Base-by-base conservation (phyloP, 1,140 invertebrate species). In the Anadara kagoshimensis region DNA sequence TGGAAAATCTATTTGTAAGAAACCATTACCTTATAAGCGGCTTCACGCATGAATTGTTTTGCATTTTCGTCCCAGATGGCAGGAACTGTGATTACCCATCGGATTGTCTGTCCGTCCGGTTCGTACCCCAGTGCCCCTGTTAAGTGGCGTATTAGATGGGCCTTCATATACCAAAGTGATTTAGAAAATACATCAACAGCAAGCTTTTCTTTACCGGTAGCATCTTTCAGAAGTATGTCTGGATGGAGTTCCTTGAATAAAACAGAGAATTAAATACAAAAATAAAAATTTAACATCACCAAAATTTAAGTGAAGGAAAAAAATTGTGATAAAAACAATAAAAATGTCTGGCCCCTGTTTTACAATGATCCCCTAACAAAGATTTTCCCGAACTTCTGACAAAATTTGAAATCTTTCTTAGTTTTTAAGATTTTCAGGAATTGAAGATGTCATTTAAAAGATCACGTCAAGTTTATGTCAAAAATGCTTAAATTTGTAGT, bases 61-160 rank as follows among this genome's bases (percentile, higher is more conserved):
- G 85, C 83, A 70, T 85, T 85, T 62, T 87, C 85, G 58, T 86
- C 84, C 85, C 85, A 87, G 49, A 87, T 87, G 24, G 85, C 84
- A 2, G 85, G 85, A 3, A 87, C 85, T 11, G 85, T 87, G 5
- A 87, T 75, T 10, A 85, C 84, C 85, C 85, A 87, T 57, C 85
- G 69, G 41, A 87, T 80, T 16, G 81, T 78, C 54, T 82, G 74
- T 2, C 78, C 79, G 44, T 87, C 83, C 16, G 84, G 84, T 51
- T 86, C 79, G 53, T 83, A 84, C 18, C 81, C 83, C 24, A 75
- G 59, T 18, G 73, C 51, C 49, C 68, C 73, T 12, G 62, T 20
- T 43, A 75, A 53, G 44, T 75, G 73, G 24, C 56, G 57, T 49
- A 75, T 22, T 16, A 83, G 63, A 54, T 83, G 83, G 24, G 71